Base-by-base conservation (phyloP, 2,888 invertebrate genomes). In the Thalpophila matura region DNA sequence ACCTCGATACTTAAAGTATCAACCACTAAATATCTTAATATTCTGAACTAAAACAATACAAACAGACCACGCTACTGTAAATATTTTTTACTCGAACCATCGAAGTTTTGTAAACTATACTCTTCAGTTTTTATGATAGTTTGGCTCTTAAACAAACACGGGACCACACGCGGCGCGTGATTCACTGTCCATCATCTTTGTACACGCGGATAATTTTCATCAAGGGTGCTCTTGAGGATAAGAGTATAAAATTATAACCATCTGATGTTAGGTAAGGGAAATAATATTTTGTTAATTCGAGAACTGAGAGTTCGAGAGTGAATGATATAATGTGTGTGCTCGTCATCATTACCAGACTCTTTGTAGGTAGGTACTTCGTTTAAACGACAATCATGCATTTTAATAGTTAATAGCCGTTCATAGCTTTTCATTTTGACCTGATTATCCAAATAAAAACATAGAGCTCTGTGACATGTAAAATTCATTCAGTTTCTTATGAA, bases 141-240 rank as follows among this genome's bases (percentile, higher is more conserved):
- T 84, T 67, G 62, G 67, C 9, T 71, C 42, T 69, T 65, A 84
- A 84, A 84, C 84, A 82, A 86, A 84, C 81, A 84, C 16, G 65
- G 77, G 89, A 85, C 90, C 90, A 90, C 90, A 90, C 89, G 82
- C 87, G 31, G 55, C 78, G 86, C 77, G 64, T 87, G 85, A 86
- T 62, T 79, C 80, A 80, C 67, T 67, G 67, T 73, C 69, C 77
- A 62, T 71, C 74, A 70, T 65, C 54, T 61, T 61, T 53, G 35
- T 38, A 57, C 71, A 73, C 72, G 62, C 69, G 65, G 74, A 63
- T 73, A 69, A 68, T 66, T 60, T 72, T 79, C 59, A 60, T 69
- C 74, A 65, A 79, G 61, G 61, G 56, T 74, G 58, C 60, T 65
- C 45, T 64, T 33, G 35, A 53, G 31, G 45, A 43, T 64, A 61